A percentile compares a stretch with the other conserved stretches of the same genome.
phyloP scores from a whole-genome alignment of 2,888 invertebrate species.

The Leptopilina syphax region DNA sequence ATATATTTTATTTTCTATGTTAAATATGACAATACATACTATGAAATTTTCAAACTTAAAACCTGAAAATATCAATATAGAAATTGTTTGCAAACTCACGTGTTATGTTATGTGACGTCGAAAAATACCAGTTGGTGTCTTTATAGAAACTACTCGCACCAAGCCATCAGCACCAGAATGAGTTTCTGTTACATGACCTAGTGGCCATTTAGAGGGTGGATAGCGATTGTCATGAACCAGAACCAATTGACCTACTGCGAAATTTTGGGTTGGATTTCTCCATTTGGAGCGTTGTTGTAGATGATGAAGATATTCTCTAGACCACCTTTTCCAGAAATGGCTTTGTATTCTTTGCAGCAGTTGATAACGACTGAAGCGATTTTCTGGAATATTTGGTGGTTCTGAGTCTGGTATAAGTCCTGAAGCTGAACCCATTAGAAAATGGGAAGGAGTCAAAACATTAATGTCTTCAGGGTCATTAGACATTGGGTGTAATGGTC shows the following conservation, averaged over 20 bases:
- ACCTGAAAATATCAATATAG: too few species aligned
- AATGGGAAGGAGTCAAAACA: too few species aligned
- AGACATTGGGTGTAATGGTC: too few species aligned
- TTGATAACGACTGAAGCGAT: conserved; percentile 42
- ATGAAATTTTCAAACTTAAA: too few species aligned
- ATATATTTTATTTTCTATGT: too few species aligned
- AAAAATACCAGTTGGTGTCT: not conserved
- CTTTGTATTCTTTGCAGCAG: conserved; percentile 44
- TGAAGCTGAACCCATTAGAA: too few species aligned
- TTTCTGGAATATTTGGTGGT: conserved; percentile 36
- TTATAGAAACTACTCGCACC: conserved; percentile 29
- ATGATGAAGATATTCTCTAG: too few species aligned
- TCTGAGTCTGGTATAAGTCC: conserved; percentile 41
- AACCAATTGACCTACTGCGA: conserved; percentile 23
- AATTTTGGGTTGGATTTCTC: conserved; percentile 38
- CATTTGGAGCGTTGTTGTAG: conserved; percentile 36
- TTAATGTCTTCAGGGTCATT: too few species aligned
- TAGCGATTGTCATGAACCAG: conserved; percentile 44
- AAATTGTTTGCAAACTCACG: too few species aligned
- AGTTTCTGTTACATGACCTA: conserved; percentile 14
- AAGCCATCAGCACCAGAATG: too few species aligned
- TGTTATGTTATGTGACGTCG: too few species aligned
- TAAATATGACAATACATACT: too few species aligned
- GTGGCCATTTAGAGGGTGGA: conserved; percentile 44
- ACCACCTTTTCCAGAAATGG: conserved; percentile 39